Conservation (phyloP, 2,113 vertebrate genomes). For the Leucopsar rothschildi region DNA sequence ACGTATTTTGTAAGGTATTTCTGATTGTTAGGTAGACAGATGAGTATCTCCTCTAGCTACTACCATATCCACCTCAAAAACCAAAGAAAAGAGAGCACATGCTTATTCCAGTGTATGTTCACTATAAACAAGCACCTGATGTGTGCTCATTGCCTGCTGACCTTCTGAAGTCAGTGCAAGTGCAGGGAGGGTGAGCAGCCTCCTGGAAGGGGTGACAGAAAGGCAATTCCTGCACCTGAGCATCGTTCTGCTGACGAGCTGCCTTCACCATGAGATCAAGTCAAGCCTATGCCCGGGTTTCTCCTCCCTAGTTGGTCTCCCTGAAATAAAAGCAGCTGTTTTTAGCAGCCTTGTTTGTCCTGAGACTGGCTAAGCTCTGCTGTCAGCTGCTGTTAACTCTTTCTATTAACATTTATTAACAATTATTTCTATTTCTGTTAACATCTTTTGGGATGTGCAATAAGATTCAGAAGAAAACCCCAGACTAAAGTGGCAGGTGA, state of each 20-base stretch:
- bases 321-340: background rate
- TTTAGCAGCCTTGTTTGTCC: background rate
- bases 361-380: background rate
- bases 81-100: background rate
- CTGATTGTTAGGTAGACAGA: conserved; percentile 1
- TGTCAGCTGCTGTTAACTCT: background rate
- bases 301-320: background rate
- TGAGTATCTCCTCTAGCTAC: background rate
- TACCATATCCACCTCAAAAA: background rate
- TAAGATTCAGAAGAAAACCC: background rate
- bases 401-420: background rate
- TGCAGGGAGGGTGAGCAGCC: background rate
- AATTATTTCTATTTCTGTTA: too few relatives aligned
- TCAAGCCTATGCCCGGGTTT: background rate
- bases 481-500: fast-evolving
- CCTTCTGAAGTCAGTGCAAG: background rate
- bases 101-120: background rate
- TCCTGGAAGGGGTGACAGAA: background rate
- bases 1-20: conserved; percentile 15
- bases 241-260: background rate
- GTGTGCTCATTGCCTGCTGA: background rate
- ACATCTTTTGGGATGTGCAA: background rate
- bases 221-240: background rate
- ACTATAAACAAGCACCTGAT: background rate
- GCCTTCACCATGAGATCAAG: background rate